Base-by-base conservation (phyloP, 2,888 invertebrate genomes). In the Bellardia bayeri region DNA sequence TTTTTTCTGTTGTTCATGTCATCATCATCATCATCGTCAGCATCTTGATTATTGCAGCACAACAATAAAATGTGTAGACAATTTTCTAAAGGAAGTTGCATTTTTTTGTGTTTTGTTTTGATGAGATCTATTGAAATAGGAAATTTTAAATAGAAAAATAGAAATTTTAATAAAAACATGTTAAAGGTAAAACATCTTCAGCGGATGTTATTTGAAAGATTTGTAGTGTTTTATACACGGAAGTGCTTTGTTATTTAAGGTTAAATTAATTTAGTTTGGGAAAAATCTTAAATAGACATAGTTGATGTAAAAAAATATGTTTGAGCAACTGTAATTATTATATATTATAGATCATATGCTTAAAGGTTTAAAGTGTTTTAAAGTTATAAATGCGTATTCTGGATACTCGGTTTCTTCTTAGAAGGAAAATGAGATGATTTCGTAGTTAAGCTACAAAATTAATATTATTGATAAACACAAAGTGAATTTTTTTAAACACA, bases 41-140 rank as follows among this genome's bases (percentile, higher is more conserved):
- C 56, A 82, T 82, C 74, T 66, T 82, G 66, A 82, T 82, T 74
- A 74, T 58, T 68, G 56, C 33, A 49, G 30, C 11, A 75, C 45
- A 74, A 74, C 74, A 82, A 82, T 82, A 45, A 66, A 58, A 75
- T 40, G 4, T 75, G 49, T 68, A 68, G 40, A 66, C 16, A 66
- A 68, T 74, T 82, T 74, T 49, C 56, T 33, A 64, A 56, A 64
- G 45, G 66, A 82, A 75, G 49, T 75, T 82, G 66, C 45, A 42
- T 42, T 16, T 16, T 16, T 40, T 42, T 69, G 33, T 51, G 3
- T 71, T 37, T 49, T 33, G 33, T 75, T 75, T 42, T 72, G 63
- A 42, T 56, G 54, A 56, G 16, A 42, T 40, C 33, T 37, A 68
- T 68, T 74, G 42, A 66, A 74, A 45, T 30, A 54, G 45, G 56